A percentile compares a stretch with the other conserved stretches of the same genome.
Conservation (phyloP, 2,113 vertebrate genomes). For the Centrocercus urophasianus region DNA sequence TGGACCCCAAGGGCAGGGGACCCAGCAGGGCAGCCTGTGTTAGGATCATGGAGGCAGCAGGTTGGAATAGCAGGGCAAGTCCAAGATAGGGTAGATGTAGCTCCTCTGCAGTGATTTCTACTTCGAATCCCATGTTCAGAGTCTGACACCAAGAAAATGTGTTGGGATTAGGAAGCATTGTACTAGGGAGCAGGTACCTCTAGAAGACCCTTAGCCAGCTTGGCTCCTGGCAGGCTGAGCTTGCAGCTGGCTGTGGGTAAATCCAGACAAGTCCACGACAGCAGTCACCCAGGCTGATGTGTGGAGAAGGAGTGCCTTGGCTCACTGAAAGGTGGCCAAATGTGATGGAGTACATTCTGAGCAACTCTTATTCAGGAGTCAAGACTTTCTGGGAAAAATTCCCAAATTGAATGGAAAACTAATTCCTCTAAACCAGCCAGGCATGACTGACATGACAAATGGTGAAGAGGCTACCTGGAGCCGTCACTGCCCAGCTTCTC, state of each 20-base stretch:
- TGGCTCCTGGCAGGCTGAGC: not conserved
- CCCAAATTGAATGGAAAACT: not conserved
- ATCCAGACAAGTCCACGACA: not conserved
- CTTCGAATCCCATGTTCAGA: not conserved
- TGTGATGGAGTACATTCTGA: not conserved
- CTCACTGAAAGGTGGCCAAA: not conserved
- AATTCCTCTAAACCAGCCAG: conserved; percentile 4
- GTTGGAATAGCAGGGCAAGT: not conserved
- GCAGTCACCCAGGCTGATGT: not conserved
- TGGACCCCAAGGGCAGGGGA: not conserved
- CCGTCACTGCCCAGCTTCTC: not conserved
- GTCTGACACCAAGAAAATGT: not conserved
- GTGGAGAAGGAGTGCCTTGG: not conserved
- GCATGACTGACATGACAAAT: not conserved
- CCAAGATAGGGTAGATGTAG: not conserved
- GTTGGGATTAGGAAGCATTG: not conserved
- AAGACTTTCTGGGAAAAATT: conserved; percentile 10
- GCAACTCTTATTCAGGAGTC: not conserved
- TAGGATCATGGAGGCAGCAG: not conserved
- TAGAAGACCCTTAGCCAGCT: not conserved
- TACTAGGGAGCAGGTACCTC: not conserved
- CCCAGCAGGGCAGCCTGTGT: not conserved
- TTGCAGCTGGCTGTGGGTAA: not conserved
- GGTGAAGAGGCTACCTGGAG: not conserved
- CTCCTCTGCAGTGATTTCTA: not conserved